Percentiles rank a stretch among this genome's conserved stretches.
phyloP scores from a whole-genome alignment of 2,113 vertebrate species.

The Epinephelus moara region DNA sequence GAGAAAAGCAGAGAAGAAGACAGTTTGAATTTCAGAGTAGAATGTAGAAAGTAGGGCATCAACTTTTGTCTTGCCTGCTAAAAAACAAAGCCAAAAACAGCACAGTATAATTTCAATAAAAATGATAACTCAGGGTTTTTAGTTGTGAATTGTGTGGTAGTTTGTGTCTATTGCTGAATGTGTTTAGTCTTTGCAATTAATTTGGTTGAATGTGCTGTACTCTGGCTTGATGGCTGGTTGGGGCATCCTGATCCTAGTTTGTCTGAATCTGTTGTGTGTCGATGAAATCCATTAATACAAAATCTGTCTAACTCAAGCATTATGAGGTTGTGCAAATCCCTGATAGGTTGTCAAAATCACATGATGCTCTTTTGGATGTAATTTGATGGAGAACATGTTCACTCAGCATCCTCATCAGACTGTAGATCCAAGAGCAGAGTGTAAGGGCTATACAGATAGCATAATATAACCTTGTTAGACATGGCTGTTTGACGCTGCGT shows the following conservation, averaged over 20 bases:
- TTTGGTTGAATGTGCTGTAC: neutral
- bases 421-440: constrained; percentile 13
- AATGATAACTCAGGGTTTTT: neutral
- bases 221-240: neutral
- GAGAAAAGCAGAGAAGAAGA: neutral
- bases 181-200: neutral
- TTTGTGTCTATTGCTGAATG: neutral
- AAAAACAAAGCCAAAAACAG: constrained; percentile 22
- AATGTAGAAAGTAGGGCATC: constrained; percentile 47
- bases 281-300: neutral
- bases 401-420: neutral
- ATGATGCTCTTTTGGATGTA: neutral
- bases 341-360: neutral
- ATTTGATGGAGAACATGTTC: constrained; percentile 3
- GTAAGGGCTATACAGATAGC: constrained; percentile 24
- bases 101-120: constrained; percentile 3
- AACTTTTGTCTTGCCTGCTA: constrained; percentile 15
- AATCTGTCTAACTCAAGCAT: constrained; percentile 5
- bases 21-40: constrained; percentile 19
- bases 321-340: neutral
- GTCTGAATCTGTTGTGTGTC: neutral
- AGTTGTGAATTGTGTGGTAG: neutral
- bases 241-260: neutral
- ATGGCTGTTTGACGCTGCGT: constrained; percentile 35
- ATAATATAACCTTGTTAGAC: constrained; percentile 56